Conservation (phyloP, 2,797 vertebrate species). For the Dryobates pubescens region DNA sequence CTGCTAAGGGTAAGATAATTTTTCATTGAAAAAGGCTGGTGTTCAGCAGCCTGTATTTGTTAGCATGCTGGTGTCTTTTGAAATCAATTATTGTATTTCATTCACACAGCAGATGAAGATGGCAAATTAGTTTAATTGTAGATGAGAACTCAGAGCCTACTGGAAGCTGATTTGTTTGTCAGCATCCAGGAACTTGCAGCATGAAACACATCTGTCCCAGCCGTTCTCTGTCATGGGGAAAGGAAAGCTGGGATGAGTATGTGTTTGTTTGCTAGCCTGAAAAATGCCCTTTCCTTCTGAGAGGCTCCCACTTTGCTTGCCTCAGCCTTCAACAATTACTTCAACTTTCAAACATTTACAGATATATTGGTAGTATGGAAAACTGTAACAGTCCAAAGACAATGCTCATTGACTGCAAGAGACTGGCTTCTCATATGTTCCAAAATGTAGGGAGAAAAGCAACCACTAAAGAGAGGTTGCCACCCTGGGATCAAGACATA, state of each 20-base stretch:
- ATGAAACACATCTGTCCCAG: constrained; percentile 18
- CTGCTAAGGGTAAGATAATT: neutral
- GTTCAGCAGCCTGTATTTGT: neutral
- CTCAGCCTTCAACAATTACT: neutral
- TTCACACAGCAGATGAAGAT: constrained; percentile 24
- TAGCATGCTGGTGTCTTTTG: neutral
- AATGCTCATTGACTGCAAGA: neutral
- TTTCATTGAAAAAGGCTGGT: neutral
- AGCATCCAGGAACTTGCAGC: constrained; percentile 35
- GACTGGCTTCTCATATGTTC: neutral
- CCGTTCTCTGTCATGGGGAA: neutral
- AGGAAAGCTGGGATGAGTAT: neutral
- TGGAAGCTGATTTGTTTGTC: constrained; percentile 42
- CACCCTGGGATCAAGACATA: neutral
- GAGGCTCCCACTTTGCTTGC: neutral
- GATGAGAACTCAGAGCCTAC: constrained; percentile 20
- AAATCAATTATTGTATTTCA: constrained; percentile 33
- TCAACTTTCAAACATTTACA: neutral
- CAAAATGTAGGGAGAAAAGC: neutral
- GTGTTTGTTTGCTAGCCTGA: neutral
- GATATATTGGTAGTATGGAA: neutral
- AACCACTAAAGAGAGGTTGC: neutral
- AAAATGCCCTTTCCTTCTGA: constrained; percentile 1
- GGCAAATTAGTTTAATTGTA: constrained; percentile 48
- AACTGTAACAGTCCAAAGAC: neutral